These are phyloP conservation scores for Scortum barcoo DNA, from an alignment of 2,113 vertebrate genomes.

Conservation along the genomic window DNA sequence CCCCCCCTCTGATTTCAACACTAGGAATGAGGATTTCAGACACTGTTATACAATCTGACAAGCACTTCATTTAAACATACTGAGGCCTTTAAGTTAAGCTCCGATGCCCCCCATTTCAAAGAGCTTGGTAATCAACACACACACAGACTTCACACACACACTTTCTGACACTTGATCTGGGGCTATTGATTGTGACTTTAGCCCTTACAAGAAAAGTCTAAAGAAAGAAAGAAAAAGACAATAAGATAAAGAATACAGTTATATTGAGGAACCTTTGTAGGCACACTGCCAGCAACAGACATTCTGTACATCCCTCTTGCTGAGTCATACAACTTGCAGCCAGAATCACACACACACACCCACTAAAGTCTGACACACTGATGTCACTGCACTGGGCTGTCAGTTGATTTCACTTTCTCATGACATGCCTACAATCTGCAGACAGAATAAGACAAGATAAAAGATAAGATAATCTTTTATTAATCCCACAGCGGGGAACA, in stretches of 20 bases:
- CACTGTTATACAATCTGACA: too few relatives aligned
- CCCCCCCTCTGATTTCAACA: background rate
- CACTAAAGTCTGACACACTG: background rate
- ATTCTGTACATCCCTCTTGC: background rate
- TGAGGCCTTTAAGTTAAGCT: background rate
- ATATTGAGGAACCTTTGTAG: slow-evolving; percentile 18
- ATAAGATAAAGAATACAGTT: background rate
- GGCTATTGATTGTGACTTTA: background rate
- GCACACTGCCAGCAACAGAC: background rate
- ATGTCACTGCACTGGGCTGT: background rate
- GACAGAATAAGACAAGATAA: too few relatives aligned
- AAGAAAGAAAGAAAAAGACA: background rate
- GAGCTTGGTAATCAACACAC: background rate
- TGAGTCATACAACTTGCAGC: slow-evolving; percentile 17
- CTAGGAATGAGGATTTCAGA: background rate
- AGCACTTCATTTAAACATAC: background rate
- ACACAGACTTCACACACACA: background rate
- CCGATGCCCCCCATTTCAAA: background rate
- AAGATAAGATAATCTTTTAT: too few relatives aligned
- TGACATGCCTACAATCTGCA: too few relatives aligned
- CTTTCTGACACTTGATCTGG: background rate
- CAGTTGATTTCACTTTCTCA: background rate
- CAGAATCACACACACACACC: background rate
- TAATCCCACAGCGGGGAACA: too few relatives aligned
- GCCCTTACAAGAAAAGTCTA: slow-evolving; percentile 11